Evolutionary conservation across 2,888 invertebrate genomes (phyloP), one percentile per base, ranked within the genome.

Genomic region (Trimorus sp.): DNA sequence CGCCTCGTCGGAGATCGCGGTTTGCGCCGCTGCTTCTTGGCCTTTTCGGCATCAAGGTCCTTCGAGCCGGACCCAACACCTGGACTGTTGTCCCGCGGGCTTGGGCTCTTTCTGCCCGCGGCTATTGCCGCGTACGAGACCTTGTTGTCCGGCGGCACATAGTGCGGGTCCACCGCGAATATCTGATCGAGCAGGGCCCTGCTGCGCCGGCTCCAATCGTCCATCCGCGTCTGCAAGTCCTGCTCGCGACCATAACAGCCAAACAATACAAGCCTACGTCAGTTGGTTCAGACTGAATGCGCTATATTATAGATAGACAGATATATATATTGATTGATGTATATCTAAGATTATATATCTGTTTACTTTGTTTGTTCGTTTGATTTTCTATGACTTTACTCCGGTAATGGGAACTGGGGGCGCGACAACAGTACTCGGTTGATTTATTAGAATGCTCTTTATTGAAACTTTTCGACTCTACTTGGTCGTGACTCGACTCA

Each of bases 91-190:
- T 87, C 87, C 54, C 90, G 89, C 66, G 92, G 92, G 79, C 88
- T 90, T 16, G 92, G 92, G 86, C 92, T 92, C 71, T 92, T 92
- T 88, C 93, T 90, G 86, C 95, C 95, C 89, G 95, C 94, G 88
- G 95, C 93, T 89, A 96, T 95, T 90, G 94, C 95, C 86, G 95
- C 95, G 92, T 95, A 96, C 14, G 93, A 92, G 70, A 79, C 77
- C 53, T 84, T 85, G 75, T 66, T 75, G 86, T 91, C 91, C 91
- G 93, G 93, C 91, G 93, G 93, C 91, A 93, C 93, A 93, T 92
- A 94, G 93, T 95, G 94, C 89, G 96, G 96, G 93, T 97, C 97
- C 94, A 95, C 92, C 92, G 93, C 94, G 93, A 94, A 94, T 92
- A 96, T 95, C 92, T 94, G 93, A 92, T 94, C 94, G 92, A 94